Evolutionary conservation across 1,140 invertebrate species (phyloP).

Genomic region (Andrena cerasifolii): DNA sequence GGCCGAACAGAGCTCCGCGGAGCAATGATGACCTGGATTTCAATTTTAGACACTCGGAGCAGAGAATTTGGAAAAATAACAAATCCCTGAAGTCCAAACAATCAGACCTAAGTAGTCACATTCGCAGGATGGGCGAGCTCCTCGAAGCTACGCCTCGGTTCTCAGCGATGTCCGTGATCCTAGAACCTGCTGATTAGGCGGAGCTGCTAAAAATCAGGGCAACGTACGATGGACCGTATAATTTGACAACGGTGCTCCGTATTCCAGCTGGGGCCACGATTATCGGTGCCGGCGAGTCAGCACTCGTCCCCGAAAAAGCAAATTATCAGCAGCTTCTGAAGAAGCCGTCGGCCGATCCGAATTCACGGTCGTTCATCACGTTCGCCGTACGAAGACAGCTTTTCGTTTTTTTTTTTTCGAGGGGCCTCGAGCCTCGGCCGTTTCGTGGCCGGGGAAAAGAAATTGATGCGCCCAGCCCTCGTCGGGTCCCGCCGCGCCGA

Average conservation of each 20-base stretch:
- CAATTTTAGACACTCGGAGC: no score
- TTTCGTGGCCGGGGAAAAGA: slow-evolving; percentile 5
- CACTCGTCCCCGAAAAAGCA: not conserved
- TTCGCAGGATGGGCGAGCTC: no score
- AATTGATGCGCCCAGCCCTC: slow-evolving; percentile 1
- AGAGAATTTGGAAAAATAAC: no score
- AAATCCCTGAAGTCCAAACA: no score
- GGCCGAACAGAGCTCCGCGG: no score
- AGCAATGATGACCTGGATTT: no score
- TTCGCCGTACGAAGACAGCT: slow-evolving; percentile 3
- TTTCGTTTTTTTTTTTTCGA: not conserved
- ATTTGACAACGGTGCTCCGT: not conserved
- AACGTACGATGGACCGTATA: not conserved
- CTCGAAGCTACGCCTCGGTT: no score
- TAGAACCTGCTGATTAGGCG: no score
- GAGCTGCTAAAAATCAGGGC: not conserved
- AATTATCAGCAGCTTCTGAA: slow-evolving; percentile 44
- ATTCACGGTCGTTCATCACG: slow-evolving; percentile 39
- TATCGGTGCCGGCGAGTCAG: slow-evolving; percentile 31
- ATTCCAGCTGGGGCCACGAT: slow-evolving; percentile 20
- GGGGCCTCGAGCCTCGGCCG: not conserved
- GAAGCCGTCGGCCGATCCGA: not conserved
- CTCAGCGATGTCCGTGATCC: no score
- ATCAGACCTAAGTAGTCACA: no score
- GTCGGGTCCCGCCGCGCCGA: not conserved